These are phyloP conservation scores for Melanotaenia pygmaea DNA, from an alignment of 2,797 vertebrate genomes.

Conservation along the genomic window DNA sequence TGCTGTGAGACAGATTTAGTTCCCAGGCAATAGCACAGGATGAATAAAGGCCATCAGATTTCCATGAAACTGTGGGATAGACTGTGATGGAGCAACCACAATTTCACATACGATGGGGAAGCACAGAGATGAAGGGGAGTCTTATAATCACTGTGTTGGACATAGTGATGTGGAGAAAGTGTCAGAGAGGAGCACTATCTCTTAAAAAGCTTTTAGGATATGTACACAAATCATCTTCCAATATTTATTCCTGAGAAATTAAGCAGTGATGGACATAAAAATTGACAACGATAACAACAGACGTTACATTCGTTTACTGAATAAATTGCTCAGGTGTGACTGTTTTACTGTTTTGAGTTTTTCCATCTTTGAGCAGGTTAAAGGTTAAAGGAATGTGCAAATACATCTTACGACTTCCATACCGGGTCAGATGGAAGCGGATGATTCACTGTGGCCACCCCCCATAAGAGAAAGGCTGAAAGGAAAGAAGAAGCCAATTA, in stretches of 20 bases:
- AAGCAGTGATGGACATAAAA: neutral
- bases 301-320: neutral
- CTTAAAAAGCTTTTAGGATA: neutral
- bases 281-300: neutral
- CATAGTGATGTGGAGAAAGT: slow-evolving; percentile 18
- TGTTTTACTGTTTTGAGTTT: neutral
- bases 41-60: slow-evolving; percentile 28
- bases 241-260: slow-evolving; percentile 2
- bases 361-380: neutral
- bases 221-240: slow-evolving; percentile 1
- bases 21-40: slow-evolving; percentile 43
- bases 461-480: too few relatives aligned
- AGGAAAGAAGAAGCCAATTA: neutral
- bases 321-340: neutral
- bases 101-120: slow-evolving; percentile 30
- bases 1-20: slow-evolving; percentile 19
- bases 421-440: too few relatives aligned
- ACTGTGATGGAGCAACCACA: slow-evolving; percentile 33
- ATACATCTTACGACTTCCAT: too few relatives aligned
- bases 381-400: too few relatives aligned
- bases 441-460: too few relatives aligned
- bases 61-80: slow-evolving; percentile 27
- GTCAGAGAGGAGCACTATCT: neutral
- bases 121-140: slow-evolving; percentile 22
- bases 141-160: neutral